Conservation (phyloP, 2,888 invertebrate species). For the Patella pellucida region DNA sequence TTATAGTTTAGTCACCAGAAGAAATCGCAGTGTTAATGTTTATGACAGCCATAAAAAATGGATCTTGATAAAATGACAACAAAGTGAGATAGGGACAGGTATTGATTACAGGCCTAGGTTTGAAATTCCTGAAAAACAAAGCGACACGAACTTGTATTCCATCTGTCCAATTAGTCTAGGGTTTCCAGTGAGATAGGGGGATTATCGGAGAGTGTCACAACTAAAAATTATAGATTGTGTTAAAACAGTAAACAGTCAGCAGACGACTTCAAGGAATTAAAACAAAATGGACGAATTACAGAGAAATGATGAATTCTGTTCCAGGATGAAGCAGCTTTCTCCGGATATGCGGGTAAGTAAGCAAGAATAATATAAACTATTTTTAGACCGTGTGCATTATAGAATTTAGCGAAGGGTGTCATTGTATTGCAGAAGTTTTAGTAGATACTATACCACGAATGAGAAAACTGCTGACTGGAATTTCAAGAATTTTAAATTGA, state of each 20-base stretch:
- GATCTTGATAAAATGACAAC: background rate
- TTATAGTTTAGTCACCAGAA: background rate
- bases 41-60: background rate
- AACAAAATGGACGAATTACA: constrained; percentile 49
- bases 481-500: no score
- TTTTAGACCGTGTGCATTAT: background rate
- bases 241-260: background rate
- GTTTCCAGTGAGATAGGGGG: no score
- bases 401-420: no score
- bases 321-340: constrained; percentile 48
- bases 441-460: no score
- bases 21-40: background rate
- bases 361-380: background rate
- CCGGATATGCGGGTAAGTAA: constrained; percentile 48
- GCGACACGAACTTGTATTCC: no score
- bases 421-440: no score
- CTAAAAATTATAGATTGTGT: background rate
- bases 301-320: constrained; percentile 49
- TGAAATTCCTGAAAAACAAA: no score
- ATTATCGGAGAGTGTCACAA: background rate
- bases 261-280: background rate
- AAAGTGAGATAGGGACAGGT: background rate
- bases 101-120: no score
- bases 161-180: no score
- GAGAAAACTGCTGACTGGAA: no score